These are phyloP conservation scores for Setophaga petechia DNA, from an alignment of 2,113 vertebrate genomes.

Conservation along the genomic window DNA sequence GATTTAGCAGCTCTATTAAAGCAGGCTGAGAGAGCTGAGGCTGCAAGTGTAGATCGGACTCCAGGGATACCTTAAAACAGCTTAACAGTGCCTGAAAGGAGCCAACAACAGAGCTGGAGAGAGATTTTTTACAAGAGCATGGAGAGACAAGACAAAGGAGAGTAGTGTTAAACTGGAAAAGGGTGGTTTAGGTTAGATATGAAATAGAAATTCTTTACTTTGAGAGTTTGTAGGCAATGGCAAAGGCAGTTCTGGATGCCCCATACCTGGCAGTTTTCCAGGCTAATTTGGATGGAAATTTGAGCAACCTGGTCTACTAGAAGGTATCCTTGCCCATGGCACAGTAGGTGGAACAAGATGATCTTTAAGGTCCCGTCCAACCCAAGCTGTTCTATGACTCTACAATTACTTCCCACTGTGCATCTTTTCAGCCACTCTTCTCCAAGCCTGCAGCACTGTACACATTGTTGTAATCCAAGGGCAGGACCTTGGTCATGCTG, in stretches of 20 bases:
- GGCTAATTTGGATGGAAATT: background rate
- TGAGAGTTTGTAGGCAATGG: background rate
- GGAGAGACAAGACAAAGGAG: background rate
- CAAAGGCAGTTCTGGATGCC: background rate
- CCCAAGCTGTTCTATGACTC: background rate
- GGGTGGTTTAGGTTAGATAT: background rate
- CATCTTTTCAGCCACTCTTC: background rate
- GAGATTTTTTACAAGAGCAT: background rate
- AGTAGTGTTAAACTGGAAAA: background rate
- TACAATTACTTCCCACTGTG: background rate
- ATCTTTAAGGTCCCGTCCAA: background rate
- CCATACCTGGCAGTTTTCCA: background rate
- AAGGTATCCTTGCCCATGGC: background rate
- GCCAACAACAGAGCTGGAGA: background rate
- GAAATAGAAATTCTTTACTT: background rate
- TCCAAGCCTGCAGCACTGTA: background rate
- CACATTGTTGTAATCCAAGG: accelerated
- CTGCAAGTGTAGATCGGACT: background rate
- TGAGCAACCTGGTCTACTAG: background rate
- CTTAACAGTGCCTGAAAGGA: background rate
- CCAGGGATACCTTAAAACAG: background rate
- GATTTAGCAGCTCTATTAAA: background rate
- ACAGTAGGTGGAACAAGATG: background rate
- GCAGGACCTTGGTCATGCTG: background rate
- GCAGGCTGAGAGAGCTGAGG: background rate